Percentiles rank a stretch among this genome's conserved stretches.
These are phyloP conservation scores for Oligia latruncula DNA, from an alignment of 2,888 invertebrate genomes.

Conservation along the genomic window DNA sequence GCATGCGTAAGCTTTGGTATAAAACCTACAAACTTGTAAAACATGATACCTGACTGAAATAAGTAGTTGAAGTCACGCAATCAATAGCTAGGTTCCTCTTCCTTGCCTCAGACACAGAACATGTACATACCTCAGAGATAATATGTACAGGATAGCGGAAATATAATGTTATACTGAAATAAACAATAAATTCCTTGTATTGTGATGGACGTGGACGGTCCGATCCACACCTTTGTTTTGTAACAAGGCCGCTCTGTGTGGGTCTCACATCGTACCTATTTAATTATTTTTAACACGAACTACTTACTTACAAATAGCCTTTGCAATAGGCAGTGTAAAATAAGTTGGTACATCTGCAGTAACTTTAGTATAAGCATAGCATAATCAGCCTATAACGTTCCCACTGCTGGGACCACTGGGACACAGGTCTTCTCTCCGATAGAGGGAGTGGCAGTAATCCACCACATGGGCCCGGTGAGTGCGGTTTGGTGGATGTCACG, in stretches of 20 bases:
- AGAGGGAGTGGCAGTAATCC: background rate
- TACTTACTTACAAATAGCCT: background rate
- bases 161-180: constrained; percentile 29
- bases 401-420: too few relatives aligned
- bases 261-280: constrained; percentile 8
- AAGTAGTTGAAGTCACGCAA: constrained; percentile 31
- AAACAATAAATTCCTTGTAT: constrained; percentile 37
- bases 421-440: background rate
- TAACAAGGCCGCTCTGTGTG: constrained; percentile 33
- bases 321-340: background rate
- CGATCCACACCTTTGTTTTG: constrained; percentile 49
- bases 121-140: background rate
- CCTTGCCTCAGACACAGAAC: background rate
- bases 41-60: constrained; percentile 12
- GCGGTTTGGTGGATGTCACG: background rate
- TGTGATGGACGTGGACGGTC: constrained; percentile 11
- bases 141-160: constrained; percentile 13
- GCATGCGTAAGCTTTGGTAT: constrained; percentile 15
- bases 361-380: background rate
- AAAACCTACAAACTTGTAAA: constrained; percentile 16
- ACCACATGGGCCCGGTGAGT: too few relatives aligned
- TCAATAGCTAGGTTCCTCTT: background rate
- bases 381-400: background rate
- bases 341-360: background rate
- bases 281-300: constrained; percentile 44